Evolutionary conservation across 64 coral and sea anemone genomes (phyloP).

Genomic region (Catalaphyllia jardinei): DNA sequence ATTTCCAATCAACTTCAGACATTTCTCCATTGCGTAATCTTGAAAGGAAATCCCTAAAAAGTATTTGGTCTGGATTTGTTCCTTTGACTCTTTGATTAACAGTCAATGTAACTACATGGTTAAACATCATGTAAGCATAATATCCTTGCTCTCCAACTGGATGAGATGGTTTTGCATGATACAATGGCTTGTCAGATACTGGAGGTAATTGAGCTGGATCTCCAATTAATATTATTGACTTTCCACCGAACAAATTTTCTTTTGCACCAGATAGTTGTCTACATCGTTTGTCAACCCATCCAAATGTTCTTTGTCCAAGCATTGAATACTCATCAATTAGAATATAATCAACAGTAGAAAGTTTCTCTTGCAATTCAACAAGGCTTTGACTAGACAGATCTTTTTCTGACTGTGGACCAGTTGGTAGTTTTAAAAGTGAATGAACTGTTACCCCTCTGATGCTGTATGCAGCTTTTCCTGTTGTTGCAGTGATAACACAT

Average conservation of each 20-base stretch:
- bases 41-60: conserved; percentile 65
- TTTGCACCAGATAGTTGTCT: no score
- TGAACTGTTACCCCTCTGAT: conserved; percentile 44
- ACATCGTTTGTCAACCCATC: no score
- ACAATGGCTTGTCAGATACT: background rate
- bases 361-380: conserved; percentile 51
- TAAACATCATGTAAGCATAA: conserved; percentile 60
- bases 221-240: no score
- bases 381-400: conserved; percentile 53
- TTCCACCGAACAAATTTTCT: no score
- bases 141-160: conserved; percentile 62
- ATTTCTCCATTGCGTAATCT: conserved; percentile 58
- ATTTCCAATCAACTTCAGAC: conserved; percentile 62
- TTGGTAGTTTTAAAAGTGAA: conserved; percentile 56
- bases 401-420: conserved; percentile 44
- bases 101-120: conserved; percentile 43
- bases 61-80: conserved; percentile 19
- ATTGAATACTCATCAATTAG: conserved; percentile 35
- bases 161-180: conserved; percentile 44
- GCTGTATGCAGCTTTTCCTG: no score
- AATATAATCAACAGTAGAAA: conserved; percentile 41
- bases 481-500: no score
- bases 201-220: no score
- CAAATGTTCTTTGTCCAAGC: no score
- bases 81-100: conserved; percentile 56